Evolutionary conservation across 2,113 vertebrate species (phyloP), one percentile per base, ranked within the genome.

Genomic region (Melanerpes formicivorus): DNA sequence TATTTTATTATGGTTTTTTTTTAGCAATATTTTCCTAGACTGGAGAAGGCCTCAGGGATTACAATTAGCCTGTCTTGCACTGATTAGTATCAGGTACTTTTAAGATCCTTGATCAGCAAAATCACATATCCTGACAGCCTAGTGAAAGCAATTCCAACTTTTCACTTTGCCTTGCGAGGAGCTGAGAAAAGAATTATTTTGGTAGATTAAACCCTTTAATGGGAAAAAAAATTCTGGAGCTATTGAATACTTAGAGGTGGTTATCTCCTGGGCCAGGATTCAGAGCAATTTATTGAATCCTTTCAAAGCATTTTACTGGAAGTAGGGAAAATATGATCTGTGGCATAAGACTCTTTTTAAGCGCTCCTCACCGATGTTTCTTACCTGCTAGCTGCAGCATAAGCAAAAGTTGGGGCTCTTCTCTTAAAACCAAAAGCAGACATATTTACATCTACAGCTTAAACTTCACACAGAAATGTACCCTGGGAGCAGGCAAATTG

Each of bases 1-100:
- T 64, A 73, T 69, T 55, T 48, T 75, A 69, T 73, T 56, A 7
- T 14, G 11, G 27, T 26, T 54, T 54, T 56, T 56, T 73, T 80
- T 50, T 5, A 62, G 17, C 30, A 79, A 5, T 94, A 34, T 90
- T 84, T 90, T 93, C 59, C 44, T 86, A 88, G 80, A 71, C 73
- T 88, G 77, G 62, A 95, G 73, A 86, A 26, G 0, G 58, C 65
- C 73, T 86, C 8, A 3, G 93, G 73, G 82, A 44, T 78, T 88
- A 86, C 83, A 88, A 91, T 93, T 94, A 91, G 44, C 44, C 58
- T 54, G 70, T 71, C 25, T 93, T 88, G 62, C 69, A 9, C 64
- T 93, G 83, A 83, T 93, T 90, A 93, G 56, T 58, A 48, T 86
- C 74, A 44, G 62, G 19, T 91, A 80, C 69, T 90, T 90, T 86